phyloP scores from a whole-genome alignment of 92 coral and sea anemone species.

The Virgularia gustaviana region DNA sequence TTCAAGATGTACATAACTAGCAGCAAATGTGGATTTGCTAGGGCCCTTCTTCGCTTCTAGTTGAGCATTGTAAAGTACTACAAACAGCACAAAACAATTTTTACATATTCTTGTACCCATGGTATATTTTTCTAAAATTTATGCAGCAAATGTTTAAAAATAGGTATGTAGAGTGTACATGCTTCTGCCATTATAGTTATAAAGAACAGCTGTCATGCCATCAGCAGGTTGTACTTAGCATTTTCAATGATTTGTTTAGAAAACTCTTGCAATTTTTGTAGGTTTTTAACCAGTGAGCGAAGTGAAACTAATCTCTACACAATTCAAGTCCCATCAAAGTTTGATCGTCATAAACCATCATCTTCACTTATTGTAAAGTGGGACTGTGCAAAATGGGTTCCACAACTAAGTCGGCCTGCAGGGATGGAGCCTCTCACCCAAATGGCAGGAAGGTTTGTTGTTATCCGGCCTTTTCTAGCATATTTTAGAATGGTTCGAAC shows the following conservation, averaged over 20 bases:
- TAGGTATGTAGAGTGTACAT: too few species aligned
- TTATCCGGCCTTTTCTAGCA: not conserved
- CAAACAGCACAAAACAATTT: too few species aligned
- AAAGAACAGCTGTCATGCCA: too few species aligned
- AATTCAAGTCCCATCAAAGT: conserved; percentile 92
- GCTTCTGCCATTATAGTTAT: too few species aligned
- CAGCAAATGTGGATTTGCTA: not conserved
- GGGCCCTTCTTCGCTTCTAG: not conserved
- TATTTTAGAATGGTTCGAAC: not conserved
- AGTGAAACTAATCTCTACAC: conserved; percentile 70
- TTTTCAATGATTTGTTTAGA: too few species aligned
- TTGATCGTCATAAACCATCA: conserved; percentile 77
- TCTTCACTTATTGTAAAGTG: conserved; percentile 88
- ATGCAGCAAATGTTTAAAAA: too few species aligned
- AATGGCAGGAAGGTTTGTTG: conserved; percentile 83
- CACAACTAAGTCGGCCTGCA: conserved; percentile 73
- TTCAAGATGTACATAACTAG: not conserved
- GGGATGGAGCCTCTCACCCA: conserved; percentile 94
- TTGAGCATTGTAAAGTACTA: not conserved
- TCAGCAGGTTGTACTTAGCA: too few species aligned
- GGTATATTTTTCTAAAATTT: too few species aligned
- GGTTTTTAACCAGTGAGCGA: conserved; percentile 76
- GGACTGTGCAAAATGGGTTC: conserved; percentile 95
- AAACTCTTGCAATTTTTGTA: conserved; percentile 12
- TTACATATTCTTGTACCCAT: too few species aligned